Evolutionary conservation across 2,797 vertebrate genomes (phyloP).

Genomic region (Tokudaia muenninki): DNA sequence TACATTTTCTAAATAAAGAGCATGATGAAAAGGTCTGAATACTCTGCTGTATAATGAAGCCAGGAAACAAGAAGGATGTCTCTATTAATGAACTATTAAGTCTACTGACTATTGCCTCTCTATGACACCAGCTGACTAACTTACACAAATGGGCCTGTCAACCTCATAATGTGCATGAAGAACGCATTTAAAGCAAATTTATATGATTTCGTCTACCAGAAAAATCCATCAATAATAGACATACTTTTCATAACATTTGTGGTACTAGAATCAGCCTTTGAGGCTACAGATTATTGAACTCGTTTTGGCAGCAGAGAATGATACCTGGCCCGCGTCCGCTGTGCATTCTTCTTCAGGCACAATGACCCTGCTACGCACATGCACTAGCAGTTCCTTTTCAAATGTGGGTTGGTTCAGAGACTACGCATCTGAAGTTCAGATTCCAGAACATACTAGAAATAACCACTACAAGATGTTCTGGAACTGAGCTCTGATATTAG

Average conservation of each 20-base stretch:
- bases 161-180: neutral
- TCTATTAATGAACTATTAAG: neutral
- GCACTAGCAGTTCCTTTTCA: neutral
- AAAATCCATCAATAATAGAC: slow-evolving; percentile 33
- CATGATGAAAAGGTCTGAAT: neutral
- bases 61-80: neutral
- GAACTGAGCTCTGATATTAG: slow-evolving; percentile 69
- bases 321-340: neutral
- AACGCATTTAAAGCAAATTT: slow-evolving; percentile 27
- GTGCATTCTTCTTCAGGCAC: slow-evolving; percentile 19
- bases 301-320: neutral
- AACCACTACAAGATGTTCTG: slow-evolving; percentile 79
- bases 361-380: slow-evolving; percentile 58
- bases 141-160: neutral
- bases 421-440: slow-evolving; percentile 59
- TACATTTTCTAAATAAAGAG: slow-evolving; percentile 2
- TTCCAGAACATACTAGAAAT: slow-evolving; percentile 79
- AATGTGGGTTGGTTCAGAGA: slow-evolving; percentile 62
- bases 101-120: neutral
- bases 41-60: neutral
- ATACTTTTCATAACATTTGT: slow-evolving; percentile 14
- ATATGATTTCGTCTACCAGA: slow-evolving; percentile 5
- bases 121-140: neutral
- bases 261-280: neutral
- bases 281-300: slow-evolving; percentile 50